Base-by-base conservation (phyloP, 2,888 invertebrate genomes). In the Geotrupes spiniger region DNA sequence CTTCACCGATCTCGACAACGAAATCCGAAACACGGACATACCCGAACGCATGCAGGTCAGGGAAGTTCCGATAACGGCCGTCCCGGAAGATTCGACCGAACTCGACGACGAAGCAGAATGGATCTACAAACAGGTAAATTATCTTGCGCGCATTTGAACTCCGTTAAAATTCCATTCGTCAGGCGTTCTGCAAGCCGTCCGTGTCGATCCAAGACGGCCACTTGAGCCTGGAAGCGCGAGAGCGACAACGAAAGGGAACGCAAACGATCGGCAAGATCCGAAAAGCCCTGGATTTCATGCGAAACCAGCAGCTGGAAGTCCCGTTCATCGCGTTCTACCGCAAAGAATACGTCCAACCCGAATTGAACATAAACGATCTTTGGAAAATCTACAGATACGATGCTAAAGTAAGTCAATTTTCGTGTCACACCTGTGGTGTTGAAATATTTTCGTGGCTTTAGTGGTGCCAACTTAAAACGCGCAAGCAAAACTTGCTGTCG, bases 321-420 rank as follows among this genome's bases (percentile, higher is more conserved):
- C 98, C 99, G 0, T 99, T 99, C 72, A 99, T 99, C 62, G 94
- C 95, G 0, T 97, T 96, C 74, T 99, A 99, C 70, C 83, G 98
- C 16, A 99, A 99, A 72, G 99, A 99, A 71, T 95, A 95, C 63
- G 93, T 98, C 0, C 88, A 92, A 63, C 94, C 95, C 0, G 96
- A 97, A 64, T 75, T 99, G 14, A 91, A 86, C 59, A 92, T 96
- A 42, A 92, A 92, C 63, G 98, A 99, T 68, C 75, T 99, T 21
- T 99, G 99, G 99, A 92, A 90, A 69, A 89, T 99, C n/a, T 98
- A 94, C 75, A 89, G 52, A 36, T 59, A 46, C 36, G 59, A 59
- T 31, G 57, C 57, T 2, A 59, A 56, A 43, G 52, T 55, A 42
- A 53, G n/a, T 45, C 6, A 2, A 1, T 39, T 39, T 14, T 9